A percentile compares a stretch with the other conserved stretches of the same genome.
Conservation (phyloP, 2,888 invertebrate species). For the Xestia c-nigrum region DNA sequence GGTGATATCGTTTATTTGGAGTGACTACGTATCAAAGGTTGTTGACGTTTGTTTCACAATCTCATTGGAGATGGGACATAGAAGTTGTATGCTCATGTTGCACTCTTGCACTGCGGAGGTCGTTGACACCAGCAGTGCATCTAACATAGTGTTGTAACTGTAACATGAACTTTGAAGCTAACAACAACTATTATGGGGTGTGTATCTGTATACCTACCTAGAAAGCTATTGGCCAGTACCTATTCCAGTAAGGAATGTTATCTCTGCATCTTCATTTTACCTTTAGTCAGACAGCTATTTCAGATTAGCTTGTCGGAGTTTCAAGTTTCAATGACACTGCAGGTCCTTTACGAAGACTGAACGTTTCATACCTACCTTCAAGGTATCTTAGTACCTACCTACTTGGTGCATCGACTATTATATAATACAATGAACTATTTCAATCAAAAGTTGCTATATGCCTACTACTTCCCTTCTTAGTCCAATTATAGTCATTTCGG, state of each 20-base stretch:
- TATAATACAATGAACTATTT: background rate
- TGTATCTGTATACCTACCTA: too few species aligned
- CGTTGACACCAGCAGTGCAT: constrained; percentile 56
- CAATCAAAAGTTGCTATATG: background rate
- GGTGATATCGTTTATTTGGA: constrained; percentile 59
- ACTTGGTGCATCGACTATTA: background rate
- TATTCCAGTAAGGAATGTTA: constrained; percentile 11
- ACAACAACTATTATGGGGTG: background rate
- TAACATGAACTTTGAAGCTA: constrained; percentile 33
- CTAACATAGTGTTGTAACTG: constrained; percentile 33
- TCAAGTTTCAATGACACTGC: constrained; percentile 20
- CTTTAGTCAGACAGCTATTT: constrained; percentile 7
- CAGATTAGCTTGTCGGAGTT: background rate
- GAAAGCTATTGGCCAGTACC: background rate
- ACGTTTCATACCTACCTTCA: background rate
- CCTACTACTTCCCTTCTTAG: background rate
- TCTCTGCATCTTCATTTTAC: constrained; percentile 27
- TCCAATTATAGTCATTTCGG: background rate
- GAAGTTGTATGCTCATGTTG: constrained; percentile 45
- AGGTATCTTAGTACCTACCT: background rate
- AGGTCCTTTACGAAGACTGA: too few species aligned
- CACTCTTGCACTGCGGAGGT: constrained; percentile 55
- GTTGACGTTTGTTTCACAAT: constrained; percentile 62
- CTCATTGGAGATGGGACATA: constrained; percentile 38
- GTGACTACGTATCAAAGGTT: constrained; percentile 59